phyloP scores from a whole-genome alignment of 2,113 vertebrate genomes.

The Apus apus region DNA sequence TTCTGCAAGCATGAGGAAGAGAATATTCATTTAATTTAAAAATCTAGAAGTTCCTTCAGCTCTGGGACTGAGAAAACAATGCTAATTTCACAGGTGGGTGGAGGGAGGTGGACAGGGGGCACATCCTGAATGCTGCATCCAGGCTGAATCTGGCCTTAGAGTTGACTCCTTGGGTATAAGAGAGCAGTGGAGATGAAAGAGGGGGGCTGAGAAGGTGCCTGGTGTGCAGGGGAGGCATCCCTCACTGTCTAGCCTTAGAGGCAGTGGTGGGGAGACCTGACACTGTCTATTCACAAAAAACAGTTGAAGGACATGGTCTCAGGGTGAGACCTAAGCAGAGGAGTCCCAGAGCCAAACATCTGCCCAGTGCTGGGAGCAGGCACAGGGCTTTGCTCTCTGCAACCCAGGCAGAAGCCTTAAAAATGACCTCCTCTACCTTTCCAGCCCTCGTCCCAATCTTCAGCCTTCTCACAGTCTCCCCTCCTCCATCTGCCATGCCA shows the following conservation, averaged over 20 bases:
- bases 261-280: neutral
- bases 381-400: neutral
- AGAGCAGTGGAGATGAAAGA: neutral
- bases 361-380: neutral
- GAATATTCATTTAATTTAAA: conserved; percentile 57
- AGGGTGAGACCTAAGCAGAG: neutral
- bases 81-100: neutral
- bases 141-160: neutral
- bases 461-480: neutral
- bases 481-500: neutral
- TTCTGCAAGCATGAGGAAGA: neutral
- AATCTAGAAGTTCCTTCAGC: conserved; percentile 56
- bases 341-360: neutral
- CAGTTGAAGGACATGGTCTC: neutral
- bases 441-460: neutral
- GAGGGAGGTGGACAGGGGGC: neutral
- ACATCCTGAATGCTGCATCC: neutral
- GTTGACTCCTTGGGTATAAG: neutral
- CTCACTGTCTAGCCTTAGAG: neutral
- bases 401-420: neutral
- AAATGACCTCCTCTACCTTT: neutral
- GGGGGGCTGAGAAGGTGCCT: neutral
- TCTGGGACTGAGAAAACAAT: conserved; percentile 56
- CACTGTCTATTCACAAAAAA: neutral
- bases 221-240: neutral